These are phyloP conservation scores for Formica selysi DNA, from an alignment of 1,140 invertebrate genomes.

Conservation along the genomic window DNA sequence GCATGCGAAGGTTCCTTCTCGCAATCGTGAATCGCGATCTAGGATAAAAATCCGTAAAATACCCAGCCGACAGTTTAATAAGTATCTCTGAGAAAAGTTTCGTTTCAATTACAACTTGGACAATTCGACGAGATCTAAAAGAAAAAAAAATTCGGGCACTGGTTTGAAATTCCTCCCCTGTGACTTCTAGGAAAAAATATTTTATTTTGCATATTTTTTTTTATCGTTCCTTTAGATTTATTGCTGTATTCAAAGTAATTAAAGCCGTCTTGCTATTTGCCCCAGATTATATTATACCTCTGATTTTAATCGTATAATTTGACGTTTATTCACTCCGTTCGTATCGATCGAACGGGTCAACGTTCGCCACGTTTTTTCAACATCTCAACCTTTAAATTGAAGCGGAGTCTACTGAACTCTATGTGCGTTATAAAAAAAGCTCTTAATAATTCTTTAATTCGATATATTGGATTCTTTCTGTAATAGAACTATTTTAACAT, in stretches of 20 bases:
- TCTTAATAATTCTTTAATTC: conserved; percentile 4
- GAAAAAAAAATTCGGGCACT: too few species aligned
- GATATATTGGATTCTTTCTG: background rate
- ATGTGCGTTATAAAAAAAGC: background rate
- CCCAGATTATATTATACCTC: too few species aligned
- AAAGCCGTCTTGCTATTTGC: too few species aligned
- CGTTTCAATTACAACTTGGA: background rate
- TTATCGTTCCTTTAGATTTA: too few species aligned
- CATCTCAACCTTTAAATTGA: conserved; percentile 26
- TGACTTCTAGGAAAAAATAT: too few species aligned
- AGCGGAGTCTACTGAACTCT: background rate
- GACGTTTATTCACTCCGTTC: too few species aligned
- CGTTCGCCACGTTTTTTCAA: conserved; percentile 8
- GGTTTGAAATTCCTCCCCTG: too few species aligned
- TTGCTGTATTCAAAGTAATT: too few species aligned
- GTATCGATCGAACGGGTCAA: conserved; percentile 30
- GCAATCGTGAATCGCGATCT: background rate
- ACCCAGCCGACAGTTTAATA: background rate
- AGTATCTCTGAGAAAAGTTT: background rate
- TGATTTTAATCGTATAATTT: too few species aligned
- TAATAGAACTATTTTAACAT: background rate
- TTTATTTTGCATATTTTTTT: too few species aligned
- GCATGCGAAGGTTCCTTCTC: conserved; percentile 1
- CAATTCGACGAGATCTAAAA: too few species aligned
- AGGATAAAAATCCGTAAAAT: background rate